Percentiles rank a stretch among this genome's conserved stretches.
Evolutionary conservation across 2,888 invertebrate species (phyloP).

Genomic region (Platycheirus albimanus): DNA sequence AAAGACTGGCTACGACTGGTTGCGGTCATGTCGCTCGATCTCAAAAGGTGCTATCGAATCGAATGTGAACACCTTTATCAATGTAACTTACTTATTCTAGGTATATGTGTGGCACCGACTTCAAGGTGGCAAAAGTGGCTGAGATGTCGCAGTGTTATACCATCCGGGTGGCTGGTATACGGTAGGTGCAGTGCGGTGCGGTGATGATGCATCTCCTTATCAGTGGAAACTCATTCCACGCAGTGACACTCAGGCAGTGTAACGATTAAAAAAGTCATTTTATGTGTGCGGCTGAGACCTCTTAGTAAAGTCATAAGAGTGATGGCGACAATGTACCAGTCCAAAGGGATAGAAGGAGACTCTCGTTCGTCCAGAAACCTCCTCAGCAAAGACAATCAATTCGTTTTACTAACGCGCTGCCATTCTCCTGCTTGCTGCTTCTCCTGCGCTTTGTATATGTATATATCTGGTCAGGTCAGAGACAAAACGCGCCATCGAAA

Average conservation of each 20-base stretch:
- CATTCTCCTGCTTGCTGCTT: conserved; percentile 17
- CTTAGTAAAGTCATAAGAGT: conserved; percentile 50
- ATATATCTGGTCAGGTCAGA: conserved; percentile 42
- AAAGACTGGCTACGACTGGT: conserved; percentile 40
- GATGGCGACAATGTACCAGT: conserved; percentile 55
- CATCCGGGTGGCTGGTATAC: neutral
- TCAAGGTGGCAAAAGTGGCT: conserved; percentile 69
- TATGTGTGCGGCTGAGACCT: conserved; percentile 42
- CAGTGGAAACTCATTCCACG: conserved; percentile 69
- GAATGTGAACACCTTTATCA: conserved; percentile 75
- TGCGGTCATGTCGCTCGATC: conserved; percentile 73
- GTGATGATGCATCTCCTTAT: conserved; percentile 53
- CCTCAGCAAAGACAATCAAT: conserved; percentile 68
- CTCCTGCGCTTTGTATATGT: neutral
- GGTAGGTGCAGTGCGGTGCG: neutral
- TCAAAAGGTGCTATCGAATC: conserved; percentile 75
- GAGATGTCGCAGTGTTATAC: conserved; percentile 25
- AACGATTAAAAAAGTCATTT: conserved; percentile 70
- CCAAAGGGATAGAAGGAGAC: conserved; percentile 1
- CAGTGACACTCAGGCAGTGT: conserved; percentile 69
- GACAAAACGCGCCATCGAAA: conserved; percentile 42
- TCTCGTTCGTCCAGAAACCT: conserved; percentile 24
- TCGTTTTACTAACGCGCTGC: conserved; percentile 66
- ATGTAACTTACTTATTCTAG: conserved; percentile 73
- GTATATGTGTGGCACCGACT: conserved; percentile 39